Conservation (phyloP, 2,888 invertebrate species). For the Apodemia duryi region DNA sequence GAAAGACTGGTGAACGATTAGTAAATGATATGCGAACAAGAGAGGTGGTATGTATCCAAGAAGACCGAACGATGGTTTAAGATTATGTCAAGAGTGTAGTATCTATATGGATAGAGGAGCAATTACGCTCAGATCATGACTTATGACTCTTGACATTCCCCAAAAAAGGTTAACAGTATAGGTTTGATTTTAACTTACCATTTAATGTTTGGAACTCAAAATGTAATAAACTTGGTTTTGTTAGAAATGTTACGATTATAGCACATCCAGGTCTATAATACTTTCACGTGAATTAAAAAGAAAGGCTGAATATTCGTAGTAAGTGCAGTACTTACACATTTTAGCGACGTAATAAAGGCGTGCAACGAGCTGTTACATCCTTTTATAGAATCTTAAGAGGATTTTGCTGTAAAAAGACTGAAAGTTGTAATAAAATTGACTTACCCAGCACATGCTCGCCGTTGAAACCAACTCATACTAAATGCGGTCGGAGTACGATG, state of each 20-base stretch:
- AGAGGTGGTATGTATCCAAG: no score
- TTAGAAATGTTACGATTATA: neutral
- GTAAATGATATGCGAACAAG: no score
- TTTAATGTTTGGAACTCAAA: no score
- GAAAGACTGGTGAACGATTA: no score
- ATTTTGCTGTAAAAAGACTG: conserved; percentile 18
- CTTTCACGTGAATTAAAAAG: neutral
- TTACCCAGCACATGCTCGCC: conserved; percentile 93
- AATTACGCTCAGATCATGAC: no score
- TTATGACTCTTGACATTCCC: no score
- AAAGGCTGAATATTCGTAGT: neutral
- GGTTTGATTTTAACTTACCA: no score
- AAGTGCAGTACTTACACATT: conserved; percentile 7
- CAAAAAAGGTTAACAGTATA: no score
- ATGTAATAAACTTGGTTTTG: neutral
- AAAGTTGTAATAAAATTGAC: conserved; percentile 7
- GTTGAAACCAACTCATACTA: conserved; percentile 80
- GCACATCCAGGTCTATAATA: neutral
- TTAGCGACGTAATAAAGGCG: conserved; percentile 9
- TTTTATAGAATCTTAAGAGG: conserved; percentile 20
- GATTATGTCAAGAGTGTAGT: no score
- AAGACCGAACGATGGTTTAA: no score
- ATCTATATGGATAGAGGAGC: no score
- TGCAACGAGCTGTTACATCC: conserved; percentile 15
- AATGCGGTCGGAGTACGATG: conserved; percentile 88